Evolutionary conservation across 2,888 invertebrate species (phyloP), one percentile per base, ranked within the genome.

Genomic region (Rotaria magnacalcarata): DNA sequence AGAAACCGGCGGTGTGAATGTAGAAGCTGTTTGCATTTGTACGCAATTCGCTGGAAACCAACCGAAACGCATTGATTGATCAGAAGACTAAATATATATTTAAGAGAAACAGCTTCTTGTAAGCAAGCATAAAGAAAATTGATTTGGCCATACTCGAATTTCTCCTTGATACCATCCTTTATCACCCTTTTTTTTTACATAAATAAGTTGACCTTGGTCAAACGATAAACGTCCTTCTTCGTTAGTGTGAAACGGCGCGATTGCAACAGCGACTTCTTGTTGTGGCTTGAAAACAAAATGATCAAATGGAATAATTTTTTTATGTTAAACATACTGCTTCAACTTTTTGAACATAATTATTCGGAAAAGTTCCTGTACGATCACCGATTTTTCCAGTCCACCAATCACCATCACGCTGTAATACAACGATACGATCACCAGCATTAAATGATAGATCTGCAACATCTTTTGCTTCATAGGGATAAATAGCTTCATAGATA

Each of bases 151-250:
- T 89, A 93, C 96, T 92, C 97, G 97, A 80, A 97, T 92, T 91
- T 99, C 98, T 1, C 99, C 99, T 92, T 99, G 98, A 98, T 98
- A 99, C 99, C 99, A 99, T 41, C 99, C 99, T 84, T 95, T 95
- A 89, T 95, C 95, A 0, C 96, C 96, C 90, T 97, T 97, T 92
- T 97, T 97, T 43, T 96, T 93, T n/a, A 99, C 95, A 93, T 96
- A 95, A 87, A 98, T 94, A 87, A 97, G 92, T 89, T 98, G 97
- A 0, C 97, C 98, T 87, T 95, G 94, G 88, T 94, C 94, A 56
- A 99, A 92, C 27, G 95, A 94, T 74, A 99, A 92, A 90, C 99
- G 99, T 89, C 98, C 98, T 0, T 94, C 91, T 89, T 96, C 96
- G 86, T 92, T 95, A 1, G 96, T 96, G 88, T 95, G 94, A 90